A percentile compares a stretch with the other conserved stretches of the same genome.
phyloP scores from a whole-genome alignment of 2,888 invertebrate species.

The Pristionchus fissidentatus region DNA sequence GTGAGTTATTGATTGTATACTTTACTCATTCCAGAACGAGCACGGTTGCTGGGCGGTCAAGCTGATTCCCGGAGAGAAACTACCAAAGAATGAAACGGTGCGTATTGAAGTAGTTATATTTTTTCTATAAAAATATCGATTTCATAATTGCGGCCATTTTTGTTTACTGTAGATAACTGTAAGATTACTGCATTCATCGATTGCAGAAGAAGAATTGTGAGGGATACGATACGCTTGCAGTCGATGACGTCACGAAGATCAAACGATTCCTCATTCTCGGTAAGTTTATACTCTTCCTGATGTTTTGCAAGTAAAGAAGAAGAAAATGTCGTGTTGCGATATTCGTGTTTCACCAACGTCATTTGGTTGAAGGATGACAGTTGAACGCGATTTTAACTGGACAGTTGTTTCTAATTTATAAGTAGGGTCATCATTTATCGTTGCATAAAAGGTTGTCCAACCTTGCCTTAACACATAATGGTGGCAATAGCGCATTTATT shows the following conservation, averaged over 20 bases:
- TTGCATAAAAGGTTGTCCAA: no score
- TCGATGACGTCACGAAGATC: conserved; percentile 74
- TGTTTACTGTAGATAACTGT: background rate
- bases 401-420: no score
- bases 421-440: no score
- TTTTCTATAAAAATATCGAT: background rate
- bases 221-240: conserved; percentile 74
- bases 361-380: no score
- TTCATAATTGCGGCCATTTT: background rate
- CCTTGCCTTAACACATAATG: no score
- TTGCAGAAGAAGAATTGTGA: conserved; percentile 66
- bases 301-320: no score
- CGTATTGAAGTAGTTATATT: background rate
- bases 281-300: background rate
- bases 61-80: conserved; percentile 11
- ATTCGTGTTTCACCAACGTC: no score
- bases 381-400: no score
- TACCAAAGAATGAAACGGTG: conserved; percentile 1
- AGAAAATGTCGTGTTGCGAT: no score
- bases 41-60: conserved; percentile 21
- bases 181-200: background rate
- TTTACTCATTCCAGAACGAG: background rate
- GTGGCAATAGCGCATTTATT: no score
- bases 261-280: conserved; percentile 76
- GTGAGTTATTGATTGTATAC: background rate